Base-by-base conservation (phyloP, 53 echinoderm and acorn worm genomes). In the Luidia sarsii region DNA sequence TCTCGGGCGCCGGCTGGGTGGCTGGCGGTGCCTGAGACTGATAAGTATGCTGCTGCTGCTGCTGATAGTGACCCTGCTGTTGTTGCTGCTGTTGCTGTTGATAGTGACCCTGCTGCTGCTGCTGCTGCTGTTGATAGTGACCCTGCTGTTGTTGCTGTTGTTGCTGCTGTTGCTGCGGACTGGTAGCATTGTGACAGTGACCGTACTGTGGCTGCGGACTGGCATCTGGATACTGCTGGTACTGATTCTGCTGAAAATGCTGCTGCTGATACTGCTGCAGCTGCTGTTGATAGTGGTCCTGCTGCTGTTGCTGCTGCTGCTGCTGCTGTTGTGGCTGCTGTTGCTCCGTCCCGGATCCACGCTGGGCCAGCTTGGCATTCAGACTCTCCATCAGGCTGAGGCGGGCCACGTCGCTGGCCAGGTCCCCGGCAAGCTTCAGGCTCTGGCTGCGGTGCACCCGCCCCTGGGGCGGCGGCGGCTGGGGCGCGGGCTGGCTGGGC, bases 341-440 rank as follows among this genome's bases (percentile, higher is more conserved):
- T 20, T 81, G 52, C 48, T 35, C 28, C 9, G 45, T 33, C 1
- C n/a, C n/a, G 1, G 27, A 20, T 27, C 48, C 27, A 49, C 95
- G 61, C 70, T 91, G 79, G 2, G 95, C 91, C 48, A 94, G 61
- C 53, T 91, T 94, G 16, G 95, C 95, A 75, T 89, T 91, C 68
- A 94, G 67, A 55, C 91, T 94, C 45, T 94, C 95, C 83, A 89
- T 86, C 64, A 91, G 64, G 20, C 70, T 83, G 18, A 87, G 18
- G 31, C 91, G 71, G 41, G 68, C 86, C 82, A 90, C 71, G 20
- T 75, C 88, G 24, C 67, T 71, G 0, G 52, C 39, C 39, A 75
- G 31, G 53, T 92, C 92, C 8, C 54, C 67, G 19, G 87, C 54
- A 11, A 85, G 24, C 51, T 85, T 72, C 38, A 88, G 41, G 35